These are phyloP conservation scores for Zonotrichia leucophrys DNA, from an alignment of 2,113 vertebrate species.

Conservation along the genomic window DNA sequence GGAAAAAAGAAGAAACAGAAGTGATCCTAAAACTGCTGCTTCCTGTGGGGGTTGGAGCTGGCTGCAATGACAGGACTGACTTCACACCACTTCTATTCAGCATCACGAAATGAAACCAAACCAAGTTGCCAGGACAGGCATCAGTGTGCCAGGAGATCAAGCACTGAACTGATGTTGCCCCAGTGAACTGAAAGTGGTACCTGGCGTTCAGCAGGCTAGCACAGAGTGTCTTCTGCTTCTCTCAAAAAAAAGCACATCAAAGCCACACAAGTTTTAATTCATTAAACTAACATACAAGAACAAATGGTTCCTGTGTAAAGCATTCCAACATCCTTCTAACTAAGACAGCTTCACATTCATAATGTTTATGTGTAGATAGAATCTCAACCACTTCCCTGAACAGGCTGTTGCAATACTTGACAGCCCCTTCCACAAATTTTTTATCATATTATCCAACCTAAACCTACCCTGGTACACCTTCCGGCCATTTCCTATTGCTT, in stretches of 20 bases:
- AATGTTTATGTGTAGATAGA: not conserved
- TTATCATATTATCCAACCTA: not conserved
- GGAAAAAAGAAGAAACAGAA: not conserved
- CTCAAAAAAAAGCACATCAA: not conserved
- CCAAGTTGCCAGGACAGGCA: not conserved
- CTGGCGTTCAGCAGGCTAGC: not conserved
- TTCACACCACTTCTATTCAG: not conserved
- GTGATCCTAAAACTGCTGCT: conserved; percentile 14
- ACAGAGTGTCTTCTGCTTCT: not conserved
- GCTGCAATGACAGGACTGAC: not conserved
- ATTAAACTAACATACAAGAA: not conserved
- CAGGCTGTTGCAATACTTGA: not conserved
- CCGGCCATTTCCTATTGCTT: not conserved
- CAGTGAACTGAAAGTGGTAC: not conserved
- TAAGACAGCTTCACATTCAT: not conserved
- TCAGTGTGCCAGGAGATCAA: not conserved
- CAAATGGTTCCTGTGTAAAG: not conserved
- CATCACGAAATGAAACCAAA: not conserved
- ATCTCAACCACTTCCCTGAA: not conserved
- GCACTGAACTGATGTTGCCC: not conserved
- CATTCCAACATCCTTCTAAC: not conserved
- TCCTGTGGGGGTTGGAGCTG: not conserved
- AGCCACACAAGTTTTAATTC: not conserved
- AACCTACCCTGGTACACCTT: not conserved
- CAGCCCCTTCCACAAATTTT: not conserved